Evolutionary conservation across 2,888 invertebrate genomes (phyloP), one percentile per base, ranked within the genome.

Genomic region (Scaeva pyrastri): DNA sequence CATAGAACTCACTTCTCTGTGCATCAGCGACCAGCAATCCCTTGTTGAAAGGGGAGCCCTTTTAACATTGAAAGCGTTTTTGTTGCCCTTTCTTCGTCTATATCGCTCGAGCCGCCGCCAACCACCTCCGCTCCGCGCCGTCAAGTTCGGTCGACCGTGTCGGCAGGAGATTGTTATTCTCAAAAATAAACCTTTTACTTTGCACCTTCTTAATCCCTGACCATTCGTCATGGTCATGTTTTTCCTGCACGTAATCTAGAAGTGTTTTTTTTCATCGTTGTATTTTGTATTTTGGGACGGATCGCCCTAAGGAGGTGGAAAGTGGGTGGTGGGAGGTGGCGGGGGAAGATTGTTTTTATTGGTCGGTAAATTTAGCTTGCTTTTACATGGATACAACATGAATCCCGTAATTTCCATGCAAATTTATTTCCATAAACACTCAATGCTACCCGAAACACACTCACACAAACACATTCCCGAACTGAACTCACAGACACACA

Each of bases 211-310:
- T 60, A 79, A 73, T 68, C 70, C 81, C 62, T 76, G 70, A 70
- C 75, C 70, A 81, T 81, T 81, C 73, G 48, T 80, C 80, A 80
- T 60, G 70, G 62, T 70, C 64, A 62, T 55, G 43, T 73, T 68
- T 21, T 68, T 68, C 50, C 68, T 68, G 68, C 52, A 52, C 68
- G 68, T 68, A 68, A 68, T 68, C 68, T 36, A 50, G 50, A 48
- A 48, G 31, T 31, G 52, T 52, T 68, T 68, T 68, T 52, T 68
- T 39, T 68, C 39, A 50, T 19, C 26, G 16, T 41, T 60, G 11
- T 19, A 31, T 31, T 31, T 31, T 31, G 31, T 31, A 31, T 16
- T 12, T 12, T 12, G 41, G 21, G 0, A 23, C n/a, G n/a, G n/a
- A n/a, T n/a, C n/a, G n/a, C n/a, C n/a, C n/a, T n/a, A n/a, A n/a